phyloP scores from a whole-genome alignment of 1,140 invertebrate species.

The Trachelipus rathkii region DNA sequence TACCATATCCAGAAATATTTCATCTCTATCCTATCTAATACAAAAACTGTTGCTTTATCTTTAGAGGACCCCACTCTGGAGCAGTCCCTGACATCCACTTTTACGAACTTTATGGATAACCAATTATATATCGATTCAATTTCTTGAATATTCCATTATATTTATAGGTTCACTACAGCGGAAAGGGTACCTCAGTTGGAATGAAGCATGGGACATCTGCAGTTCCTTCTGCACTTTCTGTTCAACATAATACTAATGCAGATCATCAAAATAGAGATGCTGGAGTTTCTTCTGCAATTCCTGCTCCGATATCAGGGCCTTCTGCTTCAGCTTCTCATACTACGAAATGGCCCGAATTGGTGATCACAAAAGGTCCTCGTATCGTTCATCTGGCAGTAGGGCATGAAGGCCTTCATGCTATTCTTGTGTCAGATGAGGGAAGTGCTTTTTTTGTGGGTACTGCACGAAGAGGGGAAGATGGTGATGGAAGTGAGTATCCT shows the following conservation, averaged over 20 bases:
- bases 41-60: too few species aligned
- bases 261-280: background rate
- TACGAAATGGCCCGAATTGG: constrained; percentile 70
- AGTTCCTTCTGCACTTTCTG: constrained; percentile 11
- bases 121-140: too few species aligned
- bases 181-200: constrained; percentile 69
- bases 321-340: constrained; percentile 47
- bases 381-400: constrained; percentile 77
- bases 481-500: constrained; percentile 61
- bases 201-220: constrained; percentile 56
- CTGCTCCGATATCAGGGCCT: background rate
- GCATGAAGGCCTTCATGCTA: constrained; percentile 86
- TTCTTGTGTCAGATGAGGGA: constrained; percentile 84
- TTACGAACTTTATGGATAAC: too few species aligned
- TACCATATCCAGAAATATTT: too few species aligned
- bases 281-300: constrained; percentile 14
- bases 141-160: too few species aligned
- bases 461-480: constrained; percentile 88
- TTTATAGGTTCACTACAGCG: constrained; percentile 66
- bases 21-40: too few species aligned
- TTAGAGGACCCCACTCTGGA: too few species aligned
- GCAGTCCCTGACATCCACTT: too few species aligned
- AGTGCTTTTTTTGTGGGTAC: constrained; percentile 81
- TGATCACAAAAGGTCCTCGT: constrained; percentile 68
- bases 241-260: background rate